Base-by-base conservation (phyloP, 2,797 vertebrate genomes). In the Falco columbarius region DNA sequence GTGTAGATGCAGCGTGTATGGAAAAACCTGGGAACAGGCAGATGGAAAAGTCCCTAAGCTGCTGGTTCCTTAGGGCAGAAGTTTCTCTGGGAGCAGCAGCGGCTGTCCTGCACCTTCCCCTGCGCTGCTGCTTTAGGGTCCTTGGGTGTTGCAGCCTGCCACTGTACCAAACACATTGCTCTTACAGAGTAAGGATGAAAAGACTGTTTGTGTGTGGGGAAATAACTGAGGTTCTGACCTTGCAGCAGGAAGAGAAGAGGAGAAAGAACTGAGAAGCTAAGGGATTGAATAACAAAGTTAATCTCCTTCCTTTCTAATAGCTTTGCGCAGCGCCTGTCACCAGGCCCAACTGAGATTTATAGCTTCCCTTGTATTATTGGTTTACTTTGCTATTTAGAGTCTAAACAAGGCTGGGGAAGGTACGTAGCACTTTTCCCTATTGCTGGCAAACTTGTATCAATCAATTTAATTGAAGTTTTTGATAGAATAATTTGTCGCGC, bases 381-480 rank as follows among this genome's bases (percentile, higher is more conserved):
- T 96, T 96, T 97, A 58, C 83, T 97, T 97, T 83, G 75, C 75
- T 85, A 71, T 95, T 97, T 91, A 81, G 73, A 94, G 61, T 32
- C 88, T 94, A 94, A 97, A 96, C 49, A 95, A 92, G 80, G 71
- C 81, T 95, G 59, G 21, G 81, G 59, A 93, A 87, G 86, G 62
- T 52, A 74, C 5, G 11, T 87, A 44, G 65, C 59, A 87, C 36
- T 83, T 96, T 95, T 95, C 90, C 70, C 81, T 81, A 20, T 89
- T 88, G 85, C 66, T 92, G 54, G 49, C 55, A 94, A 95, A 97
- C 79, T 58, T 73, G 34, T 94, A 91, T 97, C 92, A 93, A 73
- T 97, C 91, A 94, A 91, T 88, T 83, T 93, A 96, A 96, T 72
- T 96, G 81, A 97, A 94, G 65, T 77, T 87, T 71, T 56, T 89